Percentiles rank a stretch among this genome's conserved stretches.
These are phyloP conservation scores for Nyleta sp. DNA, from an alignment of 2,888 invertebrate genomes.

Conservation along the genomic window DNA sequence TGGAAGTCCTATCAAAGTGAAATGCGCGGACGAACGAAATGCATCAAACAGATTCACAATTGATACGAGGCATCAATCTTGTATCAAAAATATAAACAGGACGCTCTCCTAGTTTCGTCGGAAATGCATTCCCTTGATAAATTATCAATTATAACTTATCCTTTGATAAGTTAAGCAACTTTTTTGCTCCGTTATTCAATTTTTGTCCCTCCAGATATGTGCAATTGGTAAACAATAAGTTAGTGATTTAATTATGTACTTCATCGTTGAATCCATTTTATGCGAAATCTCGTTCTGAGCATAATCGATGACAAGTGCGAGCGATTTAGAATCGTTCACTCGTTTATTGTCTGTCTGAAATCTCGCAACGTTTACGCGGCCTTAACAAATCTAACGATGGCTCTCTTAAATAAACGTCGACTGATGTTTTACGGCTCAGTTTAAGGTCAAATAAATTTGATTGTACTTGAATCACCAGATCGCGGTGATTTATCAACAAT, in stretches of 20 bases:
- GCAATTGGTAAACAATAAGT: too few species aligned
- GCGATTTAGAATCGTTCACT: background rate
- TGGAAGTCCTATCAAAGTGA: slow-evolving; percentile 20
- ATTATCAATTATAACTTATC: too few species aligned
- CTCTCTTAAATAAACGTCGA: slow-evolving; percentile 4
- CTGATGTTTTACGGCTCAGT: slow-evolving; percentile 4
- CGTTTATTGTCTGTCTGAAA: slow-evolving; percentile 7
- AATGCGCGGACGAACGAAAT: slow-evolving; percentile 10
- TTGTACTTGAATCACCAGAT: background rate
- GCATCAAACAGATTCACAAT: slow-evolving; percentile 21
- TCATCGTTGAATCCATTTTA: too few species aligned
- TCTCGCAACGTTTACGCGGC: slow-evolving; percentile 6
- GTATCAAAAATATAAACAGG: slow-evolving; percentile 23
- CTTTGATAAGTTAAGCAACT: too few species aligned
- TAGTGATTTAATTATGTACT: too few species aligned
- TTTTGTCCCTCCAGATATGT: too few species aligned
- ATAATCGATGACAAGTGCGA: slow-evolving; percentile 1
- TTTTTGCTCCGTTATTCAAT: too few species aligned
- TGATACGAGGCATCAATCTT: slow-evolving; percentile 20
- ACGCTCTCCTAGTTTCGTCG: background rate
- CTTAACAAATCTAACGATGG: slow-evolving; percentile 16
- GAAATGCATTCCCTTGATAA: slow-evolving; percentile 28
- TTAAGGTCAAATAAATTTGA: slow-evolving; percentile 11
- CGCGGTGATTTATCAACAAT: slow-evolving; percentile 11
- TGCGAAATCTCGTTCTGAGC: background rate